A percentile compares a stretch with the other conserved stretches of the same genome.
phyloP scores from a whole-genome alignment of 2,888 invertebrate genomes.

The Lithophane ornitopus region DNA sequence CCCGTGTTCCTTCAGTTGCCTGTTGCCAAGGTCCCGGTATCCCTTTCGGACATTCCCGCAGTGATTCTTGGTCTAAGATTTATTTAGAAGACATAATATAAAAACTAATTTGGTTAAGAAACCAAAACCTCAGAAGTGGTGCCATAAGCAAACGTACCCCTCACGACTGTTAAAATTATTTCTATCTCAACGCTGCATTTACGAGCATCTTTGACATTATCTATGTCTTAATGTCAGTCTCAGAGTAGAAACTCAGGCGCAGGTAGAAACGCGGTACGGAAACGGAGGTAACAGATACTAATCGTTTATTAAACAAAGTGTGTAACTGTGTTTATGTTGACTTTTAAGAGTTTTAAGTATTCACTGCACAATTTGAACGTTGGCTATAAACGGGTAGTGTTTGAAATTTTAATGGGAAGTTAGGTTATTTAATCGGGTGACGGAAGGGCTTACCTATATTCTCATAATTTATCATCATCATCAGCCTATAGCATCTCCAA shows the following conservation, averaged over 20 bases:
- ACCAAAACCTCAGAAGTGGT: not conserved
- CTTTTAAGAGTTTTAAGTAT: conserved; percentile 54
- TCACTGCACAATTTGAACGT: conserved; percentile 50
- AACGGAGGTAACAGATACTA: conserved; percentile 56
- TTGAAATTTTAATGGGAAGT: conserved; percentile 42
- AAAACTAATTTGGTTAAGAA: not conserved
- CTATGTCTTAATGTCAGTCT: conserved; percentile 46
- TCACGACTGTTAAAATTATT: conserved; percentile 10
- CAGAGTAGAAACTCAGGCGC: conserved; percentile 31
- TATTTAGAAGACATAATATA: conserved; percentile 8
- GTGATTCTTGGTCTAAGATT: too few species aligned
- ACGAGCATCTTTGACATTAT: conserved; percentile 34
- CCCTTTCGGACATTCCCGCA: too few species aligned
- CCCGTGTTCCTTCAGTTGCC: too few species aligned
- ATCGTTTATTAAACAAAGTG: conserved; percentile 58
- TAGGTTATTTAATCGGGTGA: conserved; percentile 23
- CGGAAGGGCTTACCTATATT: not conserved
- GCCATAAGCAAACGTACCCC: not conserved
- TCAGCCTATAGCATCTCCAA: too few species aligned
- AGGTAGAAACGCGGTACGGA: conserved; percentile 55
- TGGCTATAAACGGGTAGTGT: conserved; percentile 26
- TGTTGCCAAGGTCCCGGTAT: too few species aligned
- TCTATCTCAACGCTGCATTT: conserved; percentile 9
- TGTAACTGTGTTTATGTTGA: conserved; percentile 46
- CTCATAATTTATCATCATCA: not conserved